phyloP scores from a whole-genome alignment of 2,888 invertebrate species.

The Bruchidius siliquastri region DNA sequence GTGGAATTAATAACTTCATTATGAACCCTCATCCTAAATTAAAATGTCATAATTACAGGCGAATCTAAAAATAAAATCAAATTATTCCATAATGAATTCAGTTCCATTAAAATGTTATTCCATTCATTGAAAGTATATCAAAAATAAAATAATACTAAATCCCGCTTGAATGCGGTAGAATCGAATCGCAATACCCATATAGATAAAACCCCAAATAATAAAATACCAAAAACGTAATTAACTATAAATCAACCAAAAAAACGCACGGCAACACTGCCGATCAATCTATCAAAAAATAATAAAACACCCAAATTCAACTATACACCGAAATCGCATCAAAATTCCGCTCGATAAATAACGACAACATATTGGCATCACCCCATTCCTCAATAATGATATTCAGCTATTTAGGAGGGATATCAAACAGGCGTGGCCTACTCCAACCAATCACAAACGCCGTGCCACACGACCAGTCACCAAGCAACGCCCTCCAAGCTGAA shows the following conservation, averaged over 20 bases:
- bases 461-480: slow-evolving; percentile 12
- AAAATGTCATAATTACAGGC: neutral
- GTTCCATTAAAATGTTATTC: slow-evolving; percentile 1
- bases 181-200: neutral
- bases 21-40: neutral
- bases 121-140: slow-evolving; percentile 2
- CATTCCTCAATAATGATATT: slow-evolving; percentile 45
- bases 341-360: slow-evolving; percentile 43
- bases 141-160: slow-evolving; percentile 3
- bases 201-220: slow-evolving; percentile 4
- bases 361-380: slow-evolving; percentile 45
- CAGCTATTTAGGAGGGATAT: slow-evolving; percentile 29
- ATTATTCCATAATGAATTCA: neutral
- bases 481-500: slow-evolving; percentile 26
- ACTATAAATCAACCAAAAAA: slow-evolving; percentile 27
- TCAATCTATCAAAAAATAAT: slow-evolving; percentile 45
- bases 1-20: neutral
- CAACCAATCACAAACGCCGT: slow-evolving; percentile 31
- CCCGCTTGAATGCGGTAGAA: neutral
- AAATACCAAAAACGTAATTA: slow-evolving; percentile 21
- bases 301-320: slow-evolving; percentile 41
- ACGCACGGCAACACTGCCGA: slow-evolving; percentile 20
- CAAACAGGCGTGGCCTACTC: slow-evolving; percentile 27
- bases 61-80: neutral
- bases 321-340: slow-evolving; percentile 39